Conservation (phyloP, 2,888 invertebrate genomes). For the Dilophus febrilis region DNA sequence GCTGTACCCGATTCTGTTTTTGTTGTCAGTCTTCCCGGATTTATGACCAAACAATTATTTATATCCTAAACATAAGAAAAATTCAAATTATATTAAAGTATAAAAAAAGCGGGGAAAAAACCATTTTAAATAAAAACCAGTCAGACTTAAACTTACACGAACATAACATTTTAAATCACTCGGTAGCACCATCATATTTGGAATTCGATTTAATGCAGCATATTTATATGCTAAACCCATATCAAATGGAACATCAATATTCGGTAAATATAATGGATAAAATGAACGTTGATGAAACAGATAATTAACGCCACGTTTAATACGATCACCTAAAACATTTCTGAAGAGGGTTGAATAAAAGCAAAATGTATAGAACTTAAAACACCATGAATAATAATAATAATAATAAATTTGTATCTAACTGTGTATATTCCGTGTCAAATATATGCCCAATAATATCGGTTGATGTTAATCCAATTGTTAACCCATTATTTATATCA, state of each 20-base stretch:
- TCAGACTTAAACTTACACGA: conserved; percentile 54
- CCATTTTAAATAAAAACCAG: conserved; percentile 2
- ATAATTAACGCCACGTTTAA: conserved; percentile 58
- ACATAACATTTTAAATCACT: conserved; percentile 71
- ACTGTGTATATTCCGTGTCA: conserved; percentile 63
- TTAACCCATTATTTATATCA: conserved; percentile 55
- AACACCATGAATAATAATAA: too few relatives aligned
- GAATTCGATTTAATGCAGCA: conserved; percentile 52
- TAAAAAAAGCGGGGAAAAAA: conserved; percentile 5
- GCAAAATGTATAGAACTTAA: not conserved
- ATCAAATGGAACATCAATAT: conserved; percentile 48
- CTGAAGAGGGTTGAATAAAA: conserved; percentile 15
- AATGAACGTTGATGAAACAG: conserved; percentile 60
- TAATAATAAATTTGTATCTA: too few relatives aligned
- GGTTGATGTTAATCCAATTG: conserved; percentile 62
- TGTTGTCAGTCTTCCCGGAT: conserved; percentile 68
- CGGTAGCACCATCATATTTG: conserved; percentile 69
- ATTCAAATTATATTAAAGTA: conserved; percentile 1
- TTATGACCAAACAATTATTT: conserved; percentile 61
- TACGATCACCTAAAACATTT: conserved; percentile 40
- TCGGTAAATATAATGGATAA: conserved; percentile 66
- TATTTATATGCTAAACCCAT: conserved; percentile 50
- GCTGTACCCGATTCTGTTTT: conserved; percentile 44
- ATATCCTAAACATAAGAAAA: conserved; percentile 42
- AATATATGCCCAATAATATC: conserved; percentile 72